A percentile compares a stretch with the other conserved stretches of the same genome.
Conservation (phyloP, 1,140 invertebrate genomes). For the Bombus ignitus region DNA sequence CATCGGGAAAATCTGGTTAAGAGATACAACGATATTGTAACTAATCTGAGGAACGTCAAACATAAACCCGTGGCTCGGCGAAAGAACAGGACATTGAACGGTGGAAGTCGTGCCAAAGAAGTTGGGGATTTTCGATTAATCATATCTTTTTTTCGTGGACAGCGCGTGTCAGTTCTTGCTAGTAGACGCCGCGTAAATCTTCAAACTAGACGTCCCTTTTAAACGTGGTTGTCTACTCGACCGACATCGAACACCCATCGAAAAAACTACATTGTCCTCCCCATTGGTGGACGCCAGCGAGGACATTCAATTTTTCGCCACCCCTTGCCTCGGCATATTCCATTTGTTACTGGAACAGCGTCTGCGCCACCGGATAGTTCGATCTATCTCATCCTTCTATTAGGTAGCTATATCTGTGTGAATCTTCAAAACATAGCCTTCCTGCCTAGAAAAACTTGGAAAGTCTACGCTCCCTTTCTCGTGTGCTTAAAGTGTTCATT, state of each 20-base stretch:
- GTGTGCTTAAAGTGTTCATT: background rate
- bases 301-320: conserved; percentile 28
- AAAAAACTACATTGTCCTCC: conserved; percentile 26
- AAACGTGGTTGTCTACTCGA: conserved; percentile 44
- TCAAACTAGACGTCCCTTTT: conserved; percentile 53
- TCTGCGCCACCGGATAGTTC: background rate
- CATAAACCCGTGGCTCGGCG: background rate
- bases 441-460: too few species aligned
- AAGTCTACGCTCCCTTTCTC: background rate
- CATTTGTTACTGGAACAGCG: conserved; percentile 9
- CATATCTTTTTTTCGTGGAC: conserved; percentile 37
- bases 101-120: conserved; percentile 48
- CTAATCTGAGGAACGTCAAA: background rate
- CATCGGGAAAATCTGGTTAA: background rate
- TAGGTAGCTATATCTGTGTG: background rate
- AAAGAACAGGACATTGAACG: background rate
- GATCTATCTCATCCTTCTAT: background rate
- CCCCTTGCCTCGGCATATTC: background rate
- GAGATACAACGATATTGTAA: background rate
- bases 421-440: background rate
- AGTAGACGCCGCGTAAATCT: conserved; percentile 57
- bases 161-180: conserved; percentile 51
- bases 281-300: background rate
- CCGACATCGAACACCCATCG: conserved; percentile 32
- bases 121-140: conserved; percentile 55